Evolutionary conservation across 2,113 vertebrate species (phyloP), one percentile per base, ranked within the genome.

Genomic region (Vidua macroura): DNA sequence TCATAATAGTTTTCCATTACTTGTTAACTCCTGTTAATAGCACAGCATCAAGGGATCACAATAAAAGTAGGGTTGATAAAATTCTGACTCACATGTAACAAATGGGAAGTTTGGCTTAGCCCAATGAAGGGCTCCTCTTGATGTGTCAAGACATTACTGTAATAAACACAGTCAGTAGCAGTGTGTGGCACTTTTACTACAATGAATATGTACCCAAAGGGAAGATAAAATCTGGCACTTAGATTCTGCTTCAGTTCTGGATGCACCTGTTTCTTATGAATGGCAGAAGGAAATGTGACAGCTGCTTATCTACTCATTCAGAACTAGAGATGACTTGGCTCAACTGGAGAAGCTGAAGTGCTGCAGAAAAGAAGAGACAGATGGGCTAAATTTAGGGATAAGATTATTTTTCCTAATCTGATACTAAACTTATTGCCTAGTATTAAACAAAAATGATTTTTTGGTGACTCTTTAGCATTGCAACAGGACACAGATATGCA

Each of bases 1-100:
- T 91, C 70, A 25, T 89, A 93, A 94, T 90, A 83, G 62, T 73
- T 96, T 96, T 95, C 91, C 81, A 72, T 93, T 94, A 80, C 79
- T 96, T 93, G 75, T 92, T 93, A 93, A 83, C 81, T 94, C 90
- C 81, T 91, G 67, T 87, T 95, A 96, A 85, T 66, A 91, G 63
- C 0, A 0, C 46, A 66, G 23, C 33, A 91, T 70, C 73, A 89
- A 89, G 90, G 39, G 44, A 89, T 87, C 51, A 63, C n/a, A 74
- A 21, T 80, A 80, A 85, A 96, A 83, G 46, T 39, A 55, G 58
- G 7, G 62, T 6, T 86, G 83, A 82, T 93, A 84, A 78, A 93
- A 79, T 79, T 93, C 41, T 93, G 89, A 52, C 62, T 95, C 46
- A 67, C 9, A 8, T 64, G 37, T 83, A 79, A 33, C 75, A 78